These are phyloP conservation scores for Graphium colonna DNA, from an alignment of 2,888 invertebrate species.

Conservation along the genomic window DNA sequence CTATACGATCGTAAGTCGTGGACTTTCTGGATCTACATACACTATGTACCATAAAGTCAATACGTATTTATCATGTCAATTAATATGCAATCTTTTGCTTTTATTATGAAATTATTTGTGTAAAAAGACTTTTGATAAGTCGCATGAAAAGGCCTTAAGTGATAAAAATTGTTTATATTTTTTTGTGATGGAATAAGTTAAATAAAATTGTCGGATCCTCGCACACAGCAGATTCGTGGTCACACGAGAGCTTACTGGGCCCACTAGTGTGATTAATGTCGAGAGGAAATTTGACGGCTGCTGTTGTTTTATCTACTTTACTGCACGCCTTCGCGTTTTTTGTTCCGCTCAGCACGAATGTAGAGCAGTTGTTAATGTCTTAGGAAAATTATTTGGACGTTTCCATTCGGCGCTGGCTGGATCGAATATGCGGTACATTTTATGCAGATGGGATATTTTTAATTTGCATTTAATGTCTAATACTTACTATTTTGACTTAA, in stretches of 20 bases:
- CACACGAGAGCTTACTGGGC: slow-evolving; percentile 57
- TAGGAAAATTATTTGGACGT: slow-evolving; percentile 48
- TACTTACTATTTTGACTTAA: no score
- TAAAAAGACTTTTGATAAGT: no score
- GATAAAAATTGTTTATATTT: no score
- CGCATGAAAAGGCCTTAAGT: no score
- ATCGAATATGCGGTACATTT: background rate
- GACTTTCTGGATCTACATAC: no score
- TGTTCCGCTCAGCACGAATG: slow-evolving; percentile 53
- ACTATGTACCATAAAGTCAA: no score
- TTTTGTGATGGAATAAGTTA: no score
- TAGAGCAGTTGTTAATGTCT: slow-evolving; percentile 72
- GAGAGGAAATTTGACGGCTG: slow-evolving; percentile 77
- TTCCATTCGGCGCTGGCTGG: slow-evolving; percentile 5
- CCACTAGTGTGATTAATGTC: slow-evolving; percentile 76
- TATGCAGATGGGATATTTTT: slow-evolving; percentile 5
- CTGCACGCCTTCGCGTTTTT: slow-evolving; percentile 72
- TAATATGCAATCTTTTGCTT: no score
- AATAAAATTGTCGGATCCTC: slow-evolving; percentile 23
- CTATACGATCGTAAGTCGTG: no score
- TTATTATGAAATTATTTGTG: no score
- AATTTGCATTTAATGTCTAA: background rate
- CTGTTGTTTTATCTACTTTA: slow-evolving; percentile 79
- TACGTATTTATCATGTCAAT: no score
- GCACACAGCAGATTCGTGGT: slow-evolving; percentile 31